Evolutionary conservation across 1,140 invertebrate species (phyloP).

Genomic region (Zelostemma sp.): DNA sequence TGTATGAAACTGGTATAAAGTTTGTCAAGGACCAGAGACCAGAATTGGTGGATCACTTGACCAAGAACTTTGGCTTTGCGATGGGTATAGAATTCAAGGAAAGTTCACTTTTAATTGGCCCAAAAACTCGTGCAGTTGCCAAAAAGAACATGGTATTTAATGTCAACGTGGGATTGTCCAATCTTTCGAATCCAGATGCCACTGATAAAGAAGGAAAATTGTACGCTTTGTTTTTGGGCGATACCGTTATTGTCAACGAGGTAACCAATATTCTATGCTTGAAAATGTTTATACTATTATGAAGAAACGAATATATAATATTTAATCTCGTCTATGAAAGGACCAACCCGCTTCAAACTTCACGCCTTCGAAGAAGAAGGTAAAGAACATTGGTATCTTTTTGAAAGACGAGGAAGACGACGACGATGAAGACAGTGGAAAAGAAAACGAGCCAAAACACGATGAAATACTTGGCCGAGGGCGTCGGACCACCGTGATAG

Average conservation of each 20-base stretch:
- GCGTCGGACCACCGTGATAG: constrained; percentile 93
- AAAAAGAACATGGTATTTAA: constrained; percentile 98
- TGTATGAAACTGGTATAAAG: constrained; percentile 88
- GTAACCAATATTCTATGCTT: constrained; percentile 61
- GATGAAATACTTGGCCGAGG: constrained; percentile 83
- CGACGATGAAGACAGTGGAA: constrained; percentile 81
- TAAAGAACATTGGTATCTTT: constrained; percentile 97
- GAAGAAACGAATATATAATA: too few relatives aligned
- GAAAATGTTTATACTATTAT: not conserved
- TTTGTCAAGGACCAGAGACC: constrained; percentile 92
- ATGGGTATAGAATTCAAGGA: constrained; percentile 99
- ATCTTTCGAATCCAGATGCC: constrained; percentile 85
- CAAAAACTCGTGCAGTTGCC: constrained; percentile 85
- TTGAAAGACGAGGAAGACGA: constrained; percentile 94
- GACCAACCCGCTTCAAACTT: constrained; percentile 86
- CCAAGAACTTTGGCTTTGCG: constrained; percentile 94
- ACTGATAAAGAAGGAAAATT: constrained; percentile 89
- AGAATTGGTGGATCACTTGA: constrained; percentile 89
- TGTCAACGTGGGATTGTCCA: constrained; percentile 93
- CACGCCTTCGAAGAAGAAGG: constrained; percentile 94
- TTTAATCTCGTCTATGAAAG: constrained; percentile 57
- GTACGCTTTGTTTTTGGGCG: constrained; percentile 96
- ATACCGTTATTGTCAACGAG: constrained; percentile 95
- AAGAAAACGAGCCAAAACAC: constrained; percentile 76
- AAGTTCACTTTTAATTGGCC: constrained; percentile 90